Evolutionary conservation across 2,797 vertebrate genomes (phyloP).

Genomic region (Gymnodraco acuticeps): DNA sequence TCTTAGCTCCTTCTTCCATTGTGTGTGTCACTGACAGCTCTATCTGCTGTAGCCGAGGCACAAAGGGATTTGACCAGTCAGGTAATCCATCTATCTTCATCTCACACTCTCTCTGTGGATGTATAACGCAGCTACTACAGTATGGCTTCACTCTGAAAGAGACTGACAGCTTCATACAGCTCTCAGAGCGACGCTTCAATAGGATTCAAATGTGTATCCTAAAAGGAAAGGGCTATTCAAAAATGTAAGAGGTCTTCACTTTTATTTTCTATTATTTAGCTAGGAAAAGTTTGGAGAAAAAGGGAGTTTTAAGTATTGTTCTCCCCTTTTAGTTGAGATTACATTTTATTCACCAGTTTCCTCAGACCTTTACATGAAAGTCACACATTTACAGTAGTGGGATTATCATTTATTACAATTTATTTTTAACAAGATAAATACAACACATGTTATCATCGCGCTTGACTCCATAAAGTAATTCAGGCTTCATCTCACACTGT

Average conservation of each 20-base stretch:
- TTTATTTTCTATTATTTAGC: neutral
- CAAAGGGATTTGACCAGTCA: slow-evolving; percentile 58
- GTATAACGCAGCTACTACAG: slow-evolving; percentile 22
- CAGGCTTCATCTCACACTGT: neutral
- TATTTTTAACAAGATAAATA: neutral
- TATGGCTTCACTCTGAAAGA: slow-evolving; percentile 46
- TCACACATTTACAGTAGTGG: too few species aligned
- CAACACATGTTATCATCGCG: neutral
- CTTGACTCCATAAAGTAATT: neutral
- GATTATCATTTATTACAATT: too few species aligned
- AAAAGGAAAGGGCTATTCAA: slow-evolving; percentile 25
- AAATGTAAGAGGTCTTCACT: neutral
- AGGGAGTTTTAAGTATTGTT: neutral
- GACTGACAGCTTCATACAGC: slow-evolving; percentile 40
- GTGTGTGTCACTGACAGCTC: slow-evolving; percentile 49
- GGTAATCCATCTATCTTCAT: slow-evolving; percentile 63
- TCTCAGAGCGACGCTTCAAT: slow-evolving; percentile 21
- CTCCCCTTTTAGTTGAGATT: neutral
- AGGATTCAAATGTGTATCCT: slow-evolving; percentile 7
- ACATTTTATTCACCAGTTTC: neutral
- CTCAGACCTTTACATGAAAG: neutral
- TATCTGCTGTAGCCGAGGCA: slow-evolving; percentile 42
- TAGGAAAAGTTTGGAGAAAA: slow-evolving; percentile 3
- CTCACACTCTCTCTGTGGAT: slow-evolving; percentile 40
- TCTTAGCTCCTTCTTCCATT: slow-evolving; percentile 52